phyloP scores from a whole-genome alignment of 1,140 invertebrate species.

The Melanaphis sacchari region DNA sequence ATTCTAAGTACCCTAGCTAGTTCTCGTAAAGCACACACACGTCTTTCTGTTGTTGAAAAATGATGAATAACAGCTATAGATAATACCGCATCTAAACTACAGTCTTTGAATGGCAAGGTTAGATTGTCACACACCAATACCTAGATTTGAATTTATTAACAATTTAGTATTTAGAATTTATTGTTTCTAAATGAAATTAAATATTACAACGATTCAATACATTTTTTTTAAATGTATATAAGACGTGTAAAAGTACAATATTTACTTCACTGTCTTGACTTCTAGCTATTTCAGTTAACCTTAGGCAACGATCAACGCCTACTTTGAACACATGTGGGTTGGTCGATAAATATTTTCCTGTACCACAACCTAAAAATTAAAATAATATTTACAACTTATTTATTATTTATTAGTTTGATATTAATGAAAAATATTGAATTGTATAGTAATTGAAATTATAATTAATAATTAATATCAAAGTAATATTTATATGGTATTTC shows the following conservation, averaged over 20 bases:
- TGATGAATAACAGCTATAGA: slow-evolving; percentile 95
- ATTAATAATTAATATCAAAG: not conserved
- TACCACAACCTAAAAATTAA: slow-evolving; percentile 80
- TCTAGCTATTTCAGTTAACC: slow-evolving; percentile 78
- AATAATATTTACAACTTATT: not conserved
- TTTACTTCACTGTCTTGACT: slow-evolving; percentile 82
- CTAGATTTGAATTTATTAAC: slow-evolving; percentile 64
- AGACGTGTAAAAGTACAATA: slow-evolving; percentile 47
- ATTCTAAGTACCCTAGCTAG: slow-evolving; percentile 86
- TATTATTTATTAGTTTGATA: not conserved
- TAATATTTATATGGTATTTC: not conserved
- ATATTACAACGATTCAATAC: not conserved
- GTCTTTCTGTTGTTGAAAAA: slow-evolving; percentile 88
- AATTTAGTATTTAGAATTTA: not conserved
- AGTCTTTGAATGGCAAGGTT: slow-evolving; percentile 87
- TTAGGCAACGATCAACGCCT: slow-evolving; percentile 85
- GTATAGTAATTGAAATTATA: not conserved
- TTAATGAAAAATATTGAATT: not conserved
- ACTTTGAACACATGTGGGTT: slow-evolving; percentile 86
- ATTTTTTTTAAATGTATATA: not conserved
- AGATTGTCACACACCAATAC: slow-evolving; percentile 89
- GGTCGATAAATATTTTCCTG: slow-evolving; percentile 89
- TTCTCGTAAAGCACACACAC: slow-evolving; percentile 86
- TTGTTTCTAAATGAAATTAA: not conserved
- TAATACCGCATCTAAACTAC: slow-evolving; percentile 91